These are phyloP conservation scores for Deilephila elpenor DNA, from an alignment of 2,888 invertebrate genomes.

Conservation along the genomic window DNA sequence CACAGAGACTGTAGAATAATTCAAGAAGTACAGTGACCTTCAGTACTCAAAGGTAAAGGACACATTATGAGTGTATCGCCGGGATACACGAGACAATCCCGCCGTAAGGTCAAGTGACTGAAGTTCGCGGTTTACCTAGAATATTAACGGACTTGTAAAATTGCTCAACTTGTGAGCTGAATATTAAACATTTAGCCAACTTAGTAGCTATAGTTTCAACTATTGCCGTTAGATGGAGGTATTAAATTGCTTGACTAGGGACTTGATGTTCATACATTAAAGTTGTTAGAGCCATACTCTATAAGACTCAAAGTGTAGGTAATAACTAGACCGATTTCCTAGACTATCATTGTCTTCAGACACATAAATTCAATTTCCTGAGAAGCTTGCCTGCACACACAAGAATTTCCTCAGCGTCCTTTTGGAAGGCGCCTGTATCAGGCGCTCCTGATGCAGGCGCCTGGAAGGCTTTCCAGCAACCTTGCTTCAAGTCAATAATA, in stretches of 20 bases:
- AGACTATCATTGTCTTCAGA: too few species aligned
- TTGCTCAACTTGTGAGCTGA: neutral
- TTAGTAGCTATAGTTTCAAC: neutral
- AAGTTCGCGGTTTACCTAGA: slow-evolving; percentile 1
- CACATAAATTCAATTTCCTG: too few species aligned
- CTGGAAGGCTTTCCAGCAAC: too few species aligned
- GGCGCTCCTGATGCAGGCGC: too few species aligned
- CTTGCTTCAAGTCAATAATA: neutral
- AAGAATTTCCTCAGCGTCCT: too few species aligned
- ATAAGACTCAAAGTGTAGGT: too few species aligned
- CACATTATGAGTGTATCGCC: neutral
- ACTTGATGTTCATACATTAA: neutral
- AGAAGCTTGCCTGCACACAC: too few species aligned
- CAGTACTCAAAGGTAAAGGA: neutral
- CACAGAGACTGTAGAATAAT: too few species aligned
- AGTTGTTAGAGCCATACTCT: too few species aligned
- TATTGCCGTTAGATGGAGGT: neutral
- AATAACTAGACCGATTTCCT: too few species aligned
- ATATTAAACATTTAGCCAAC: neutral
- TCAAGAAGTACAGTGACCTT: neutral
- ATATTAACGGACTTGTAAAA: neutral
- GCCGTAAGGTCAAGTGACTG: neutral
- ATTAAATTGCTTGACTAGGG: neutral
- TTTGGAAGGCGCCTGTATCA: too few species aligned
- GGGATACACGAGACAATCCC: neutral